Evolutionary conservation across 92 coral and sea anemone genomes (phyloP).

Genomic region (Micromussa lordhowensis): DNA sequence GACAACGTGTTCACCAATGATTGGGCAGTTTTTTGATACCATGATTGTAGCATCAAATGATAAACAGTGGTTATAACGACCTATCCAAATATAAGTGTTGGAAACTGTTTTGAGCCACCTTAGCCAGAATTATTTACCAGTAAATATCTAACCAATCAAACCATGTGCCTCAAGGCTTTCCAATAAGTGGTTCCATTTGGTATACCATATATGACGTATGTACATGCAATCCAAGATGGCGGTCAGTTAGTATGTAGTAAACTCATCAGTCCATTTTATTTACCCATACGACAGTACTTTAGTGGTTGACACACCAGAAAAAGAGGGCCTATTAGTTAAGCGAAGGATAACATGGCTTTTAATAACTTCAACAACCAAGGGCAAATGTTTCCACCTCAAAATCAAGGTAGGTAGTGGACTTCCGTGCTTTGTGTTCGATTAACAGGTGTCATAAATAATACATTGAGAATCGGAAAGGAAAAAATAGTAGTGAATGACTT

Average conservation of each 20-base stretch:
- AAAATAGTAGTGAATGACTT: background rate
- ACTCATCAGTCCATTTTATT: background rate
- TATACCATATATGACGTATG: background rate
- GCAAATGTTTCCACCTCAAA: constrained; percentile 33
- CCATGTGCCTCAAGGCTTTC: too few relatives aligned
- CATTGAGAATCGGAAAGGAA: background rate
- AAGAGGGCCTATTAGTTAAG: background rate
- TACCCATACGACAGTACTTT: background rate
- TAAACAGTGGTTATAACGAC: too few relatives aligned
- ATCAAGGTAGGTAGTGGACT: constrained; percentile 23
- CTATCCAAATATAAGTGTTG: too few relatives aligned
- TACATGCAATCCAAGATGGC: constrained; percentile 12
- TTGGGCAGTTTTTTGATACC: too few relatives aligned
- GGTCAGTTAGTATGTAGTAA: background rate
- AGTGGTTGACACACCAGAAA: background rate
- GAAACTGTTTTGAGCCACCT: too few relatives aligned
- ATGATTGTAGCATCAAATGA: too few relatives aligned
- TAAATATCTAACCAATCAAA: too few relatives aligned
- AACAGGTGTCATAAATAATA: background rate
- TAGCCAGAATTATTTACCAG: too few relatives aligned
- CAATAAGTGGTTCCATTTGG: background rate
- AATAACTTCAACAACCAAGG: constrained; percentile 35
- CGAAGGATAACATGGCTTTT: constrained; percentile 25
- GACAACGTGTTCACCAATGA: too few relatives aligned
- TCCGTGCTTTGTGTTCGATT: background rate